Base-by-base conservation (phyloP, 2,888 invertebrate genomes). In the Slavum lentiscoides region DNA sequence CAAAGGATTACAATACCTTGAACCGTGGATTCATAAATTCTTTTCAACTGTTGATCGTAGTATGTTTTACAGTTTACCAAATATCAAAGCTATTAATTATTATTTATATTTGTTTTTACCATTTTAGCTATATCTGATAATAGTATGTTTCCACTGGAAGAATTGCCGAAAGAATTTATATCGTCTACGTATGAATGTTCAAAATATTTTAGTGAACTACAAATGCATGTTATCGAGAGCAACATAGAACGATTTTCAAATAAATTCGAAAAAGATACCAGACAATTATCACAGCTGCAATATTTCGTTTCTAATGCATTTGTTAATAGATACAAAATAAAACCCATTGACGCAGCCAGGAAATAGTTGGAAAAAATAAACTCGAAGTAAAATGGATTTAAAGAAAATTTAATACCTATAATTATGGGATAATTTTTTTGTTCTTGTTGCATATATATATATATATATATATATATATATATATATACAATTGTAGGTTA, bases 11-110 rank as follows among this genome's bases (percentile, higher is more conserved):
- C 66, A 77, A 37, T 37, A 61, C 4, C 62, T 81, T 7, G 76
- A 80, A 81, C 74, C 81, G 1, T 82, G 59, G 87, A 87, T 85
- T 88, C 88, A 73, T 85, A 86, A 88, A 61, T 87, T 88, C 76
- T 62, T 82, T 7, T 30, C 64, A 15, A 66, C 15, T 55, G 66
- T 39, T 37, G 72, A 80, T 73, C 58, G 70, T n/a, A 83, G 82
- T 83, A 64, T 61, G n/a, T n/a, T 77, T 64, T n/a, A n/a, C n/a
- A n/a, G n/a, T 37, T 80, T 53, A 73, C 58, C 19, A n/a, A 66
- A 39, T 55, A 23, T 39, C 21, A 55, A n/a, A 64, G 39, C 21
- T 39, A 67, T 59, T 73, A 21, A 62, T 62, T 61, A 1, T 17
- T 37, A 55, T 17, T 39, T 67, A 64, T 13, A 61, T 59, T 66